phyloP scores from a whole-genome alignment of 2,797 vertebrate genomes.

The Sebastes hopkinsi region DNA sequence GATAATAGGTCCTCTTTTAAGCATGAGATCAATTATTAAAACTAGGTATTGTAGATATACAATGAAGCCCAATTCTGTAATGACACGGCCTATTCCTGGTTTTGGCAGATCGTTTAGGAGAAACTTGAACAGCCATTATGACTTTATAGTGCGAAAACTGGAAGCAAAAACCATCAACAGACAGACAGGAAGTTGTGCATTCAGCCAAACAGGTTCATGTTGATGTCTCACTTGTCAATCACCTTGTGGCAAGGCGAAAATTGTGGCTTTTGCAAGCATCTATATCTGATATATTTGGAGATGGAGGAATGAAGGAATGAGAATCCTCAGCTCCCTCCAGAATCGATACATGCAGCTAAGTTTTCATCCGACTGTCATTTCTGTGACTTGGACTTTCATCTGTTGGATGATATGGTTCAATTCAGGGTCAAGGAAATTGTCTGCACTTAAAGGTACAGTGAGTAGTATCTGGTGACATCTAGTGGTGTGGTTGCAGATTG shows the following conservation, averaged over 20 bases:
- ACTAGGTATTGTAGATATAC: not conserved
- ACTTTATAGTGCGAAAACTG: not conserved
- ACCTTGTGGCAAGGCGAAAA: not conserved
- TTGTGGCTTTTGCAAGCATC: not conserved
- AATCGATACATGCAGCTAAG: not conserved
- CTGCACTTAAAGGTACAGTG: too few species aligned
- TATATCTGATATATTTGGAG: not conserved
- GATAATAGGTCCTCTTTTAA: too few species aligned
- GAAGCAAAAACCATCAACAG: not conserved
- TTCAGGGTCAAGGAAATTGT: not conserved
- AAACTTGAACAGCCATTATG: not conserved
- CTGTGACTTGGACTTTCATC: not conserved
- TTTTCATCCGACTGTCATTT: not conserved
- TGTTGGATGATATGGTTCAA: not conserved
- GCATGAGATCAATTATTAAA: not conserved
- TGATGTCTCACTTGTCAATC: not conserved
- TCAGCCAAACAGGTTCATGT: not conserved
- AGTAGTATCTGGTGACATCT: too few species aligned
- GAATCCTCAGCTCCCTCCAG: not conserved
- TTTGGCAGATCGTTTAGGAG: not conserved
- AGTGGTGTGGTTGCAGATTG: too few species aligned
- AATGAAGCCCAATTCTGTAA: not conserved
- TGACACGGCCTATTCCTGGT: not conserved
- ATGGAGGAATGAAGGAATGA: not conserved
- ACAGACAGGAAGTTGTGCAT: not conserved